Conservation (phyloP, 37 sponge, comb jelly and placozoan genomes). For the Beroe forskalii region DNA sequence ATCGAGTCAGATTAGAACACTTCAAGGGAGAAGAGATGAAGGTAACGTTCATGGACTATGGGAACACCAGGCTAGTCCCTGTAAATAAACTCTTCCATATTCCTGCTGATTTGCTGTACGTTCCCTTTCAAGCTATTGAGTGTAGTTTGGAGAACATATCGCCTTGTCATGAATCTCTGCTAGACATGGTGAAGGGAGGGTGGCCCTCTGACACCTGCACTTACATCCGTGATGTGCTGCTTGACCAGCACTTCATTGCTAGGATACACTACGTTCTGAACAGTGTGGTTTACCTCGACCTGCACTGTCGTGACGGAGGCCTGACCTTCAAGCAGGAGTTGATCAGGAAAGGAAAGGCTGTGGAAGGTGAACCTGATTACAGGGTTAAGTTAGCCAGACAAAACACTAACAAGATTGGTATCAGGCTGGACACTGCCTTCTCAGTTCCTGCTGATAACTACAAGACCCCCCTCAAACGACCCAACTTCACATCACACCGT, state of each 20-base stretch:
- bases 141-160: slow-evolving; percentile 35
- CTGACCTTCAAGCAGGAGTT: not conserved
- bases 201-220: not conserved
- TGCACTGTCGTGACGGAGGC: not conserved
- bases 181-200: slow-evolving; percentile 18
- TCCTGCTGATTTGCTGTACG: slow-evolving; percentile 22
- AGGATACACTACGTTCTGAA: not conserved
- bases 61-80: slow-evolving; percentile 74
- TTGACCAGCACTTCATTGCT: slow-evolving; percentile 16
- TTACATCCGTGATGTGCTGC: not conserved
- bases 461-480: not conserved
- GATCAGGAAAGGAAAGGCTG: not conserved
- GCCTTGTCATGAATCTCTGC: not conserved
- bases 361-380: slow-evolving; percentile 4
- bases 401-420: not conserved
- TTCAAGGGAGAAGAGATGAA: slow-evolving; percentile 31
- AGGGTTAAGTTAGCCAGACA: not conserved
- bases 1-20: slow-evolving; percentile 14
- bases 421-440: slow-evolving; percentile 30
- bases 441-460: not conserved
- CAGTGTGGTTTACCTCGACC: slow-evolving; percentile 16
- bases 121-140: slow-evolving; percentile 49
- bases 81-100: slow-evolving; percentile 68
- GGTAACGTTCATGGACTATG: slow-evolving; percentile 87
- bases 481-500: not conserved